phyloP scores from a whole-genome alignment of 2,888 invertebrate species.

The Hanleya hanleyi region DNA sequence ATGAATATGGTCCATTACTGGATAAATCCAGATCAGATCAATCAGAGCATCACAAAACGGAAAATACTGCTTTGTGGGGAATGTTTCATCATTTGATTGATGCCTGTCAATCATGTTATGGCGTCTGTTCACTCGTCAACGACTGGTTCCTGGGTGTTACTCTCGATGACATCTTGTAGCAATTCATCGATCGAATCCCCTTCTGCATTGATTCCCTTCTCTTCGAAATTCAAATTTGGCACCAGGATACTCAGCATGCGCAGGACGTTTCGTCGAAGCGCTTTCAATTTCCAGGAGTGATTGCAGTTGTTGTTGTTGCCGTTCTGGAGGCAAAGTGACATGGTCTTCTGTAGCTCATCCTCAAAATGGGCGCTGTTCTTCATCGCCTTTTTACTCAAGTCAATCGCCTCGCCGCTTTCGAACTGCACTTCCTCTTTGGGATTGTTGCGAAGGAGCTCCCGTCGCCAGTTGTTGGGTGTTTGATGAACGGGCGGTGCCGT shows the following conservation, averaged over 20 bases:
- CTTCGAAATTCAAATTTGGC: constrained; percentile 70
- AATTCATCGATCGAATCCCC: constrained; percentile 71
- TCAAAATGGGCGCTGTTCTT: neutral
- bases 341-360: neutral
- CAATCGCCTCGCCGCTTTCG: constrained; percentile 33
- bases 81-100: too few species aligned
- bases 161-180: constrained; percentile 70
- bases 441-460: neutral
- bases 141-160: constrained; percentile 59
- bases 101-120: too few species aligned
- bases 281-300: constrained; percentile 63
- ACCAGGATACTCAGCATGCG: constrained; percentile 71
- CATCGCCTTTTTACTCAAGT: neutral
- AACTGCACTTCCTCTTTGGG: neutral
- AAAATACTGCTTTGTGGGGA: too few species aligned
- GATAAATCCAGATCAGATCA: too few species aligned
- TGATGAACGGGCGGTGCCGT: neutral
- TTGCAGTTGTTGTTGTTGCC: constrained; percentile 54
- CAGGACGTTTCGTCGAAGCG: constrained; percentile 68
- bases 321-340: neutral
- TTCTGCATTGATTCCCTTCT: constrained; percentile 69
- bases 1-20: too few species aligned
- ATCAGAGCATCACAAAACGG: too few species aligned
- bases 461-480: neutral
- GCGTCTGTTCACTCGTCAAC: neutral